Base-by-base conservation (phyloP, 2,888 invertebrate species). In the Lycaena phlaeas region DNA sequence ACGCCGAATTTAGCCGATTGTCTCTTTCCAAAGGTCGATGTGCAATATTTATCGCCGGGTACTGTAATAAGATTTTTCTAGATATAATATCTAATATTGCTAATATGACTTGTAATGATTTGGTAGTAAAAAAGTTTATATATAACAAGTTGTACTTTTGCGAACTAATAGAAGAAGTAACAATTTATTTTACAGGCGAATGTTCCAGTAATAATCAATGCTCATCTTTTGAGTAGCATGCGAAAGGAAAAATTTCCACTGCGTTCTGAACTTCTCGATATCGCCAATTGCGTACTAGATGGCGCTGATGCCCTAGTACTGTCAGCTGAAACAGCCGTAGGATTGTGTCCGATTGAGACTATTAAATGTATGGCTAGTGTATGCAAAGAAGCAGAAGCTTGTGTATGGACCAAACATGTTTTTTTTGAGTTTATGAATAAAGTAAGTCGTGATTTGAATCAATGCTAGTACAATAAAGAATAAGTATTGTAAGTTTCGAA, bases 241-340 rank as follows among this genome's bases (percentile, higher is more conserved):
- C 57, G 70, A 6, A 51, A 48, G 7, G 66, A 64, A 22, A 63
- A 59, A 43, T 51, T 72, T 27, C 72, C 82, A 1, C 55, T 76
- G 1, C 72, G 90, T 57, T 86, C 91, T 1, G 92, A 92, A 64
- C 75, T 89, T 9, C 85, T 89, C 17, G 90, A 91, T 52, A 87
- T 93, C 4, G 89, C 90, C 27, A 92, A 91, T 60, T 91, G 92
- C 38, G 87, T 93, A 14, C 64, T 92, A 11, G 92, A 92, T 54
- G 92, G 92, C 11, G 89, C 87, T 34, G 92, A 92, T 59, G 87
- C 87, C 51, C 79, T 92, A 42, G 87, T 90, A 69, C 73, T 92
- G 31, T 87, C 88, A 1, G 90, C 91, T 34, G 92, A 92, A 59
- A 89, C 90, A 0, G 88, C 91, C 10, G 86, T 90, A 47, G 91